Evolutionary conservation across 2,888 invertebrate genomes (phyloP).

Genomic region (Loripinus fragilis): DNA sequence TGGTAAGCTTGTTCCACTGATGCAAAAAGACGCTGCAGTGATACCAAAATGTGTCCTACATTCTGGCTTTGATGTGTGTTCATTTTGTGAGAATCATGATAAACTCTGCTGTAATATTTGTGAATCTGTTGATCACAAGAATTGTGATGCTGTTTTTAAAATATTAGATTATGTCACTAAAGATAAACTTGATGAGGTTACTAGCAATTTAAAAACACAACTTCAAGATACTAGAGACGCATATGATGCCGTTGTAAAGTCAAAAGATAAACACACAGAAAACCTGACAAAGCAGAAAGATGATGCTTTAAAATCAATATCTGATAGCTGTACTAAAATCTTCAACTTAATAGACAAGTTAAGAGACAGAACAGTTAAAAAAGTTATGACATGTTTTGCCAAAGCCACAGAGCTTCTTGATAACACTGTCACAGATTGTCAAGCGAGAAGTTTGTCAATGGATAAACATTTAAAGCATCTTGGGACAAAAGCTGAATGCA

Average conservation of each 20-base stretch:
- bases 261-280: background rate
- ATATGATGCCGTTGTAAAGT: background rate
- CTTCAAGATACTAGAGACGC: background rate
- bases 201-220: background rate
- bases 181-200: background rate
- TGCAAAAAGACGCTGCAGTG: background rate
- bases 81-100: conserved; percentile 3
- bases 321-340: background rate
- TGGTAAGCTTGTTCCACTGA: conserved; percentile 3
- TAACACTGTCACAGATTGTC: background rate
- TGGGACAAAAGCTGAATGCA: background rate
- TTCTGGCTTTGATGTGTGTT: background rate
- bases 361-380: background rate
- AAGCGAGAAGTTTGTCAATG: background rate
- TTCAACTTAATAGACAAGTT: conserved; percentile 9
- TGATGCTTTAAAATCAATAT: background rate
- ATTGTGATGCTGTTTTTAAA: background rate
- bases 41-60: background rate
- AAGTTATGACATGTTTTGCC: background rate
- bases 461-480: background rate
- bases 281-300: background rate
- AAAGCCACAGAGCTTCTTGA: conserved; percentile 1
- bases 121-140: conserved; percentile 10
- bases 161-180: background rate
- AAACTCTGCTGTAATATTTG: conserved; percentile 7